Base-by-base conservation (phyloP, 2,888 invertebrate species). In the Sphaerophoria rueppellii region DNA sequence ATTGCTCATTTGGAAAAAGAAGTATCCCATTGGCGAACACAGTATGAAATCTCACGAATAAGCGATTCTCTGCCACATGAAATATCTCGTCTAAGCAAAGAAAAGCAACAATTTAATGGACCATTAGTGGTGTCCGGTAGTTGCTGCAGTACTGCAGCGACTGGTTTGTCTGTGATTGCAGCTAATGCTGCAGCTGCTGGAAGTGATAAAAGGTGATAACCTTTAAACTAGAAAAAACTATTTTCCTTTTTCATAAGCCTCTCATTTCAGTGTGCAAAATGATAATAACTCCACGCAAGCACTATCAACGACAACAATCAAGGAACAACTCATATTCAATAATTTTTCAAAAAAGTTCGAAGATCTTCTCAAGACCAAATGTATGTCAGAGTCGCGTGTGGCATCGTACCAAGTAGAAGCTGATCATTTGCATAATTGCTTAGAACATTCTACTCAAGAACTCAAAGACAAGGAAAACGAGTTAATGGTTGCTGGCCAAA, bases 21-120 rank as follows among this genome's bases (percentile, higher is more conserved):
- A 89, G 93, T 94, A 76, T 95, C 95, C 87, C 94, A 95, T 88
- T 96, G 95, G 95, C 94, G 94, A 89, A 93, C 95, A 0, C 95
- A 96, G 90, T 95, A 94, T 89, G 95, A 96, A 88, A 92, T 96
- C 60, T 90, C 95, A 37, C 94, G 94, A 91, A 92, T 94, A 81
- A 94, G 93, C 52, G 87, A 87, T 75, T 89, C 93, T 6, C 48
- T 82, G 11, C 78, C 90, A 34, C 88, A 87, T 70, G 89, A 89
- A 80, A 80, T 85, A 61, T 87, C 92, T 88, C 93, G 93, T 81
- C 90, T 82, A 88, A 63, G 86, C 87, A 87, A 90, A 89, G 83
- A 91, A 87, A 83, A 89, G 80, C 57, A 89, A 82, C 57, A 87
- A 77, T 79, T 76, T 11, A 80, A 87, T 74, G 83, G 85, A 67